Evolutionary conservation across 2,113 vertebrate genomes (phyloP), one percentile per base, ranked within the genome.

Genomic region (Malaclemys terrapin): DNA sequence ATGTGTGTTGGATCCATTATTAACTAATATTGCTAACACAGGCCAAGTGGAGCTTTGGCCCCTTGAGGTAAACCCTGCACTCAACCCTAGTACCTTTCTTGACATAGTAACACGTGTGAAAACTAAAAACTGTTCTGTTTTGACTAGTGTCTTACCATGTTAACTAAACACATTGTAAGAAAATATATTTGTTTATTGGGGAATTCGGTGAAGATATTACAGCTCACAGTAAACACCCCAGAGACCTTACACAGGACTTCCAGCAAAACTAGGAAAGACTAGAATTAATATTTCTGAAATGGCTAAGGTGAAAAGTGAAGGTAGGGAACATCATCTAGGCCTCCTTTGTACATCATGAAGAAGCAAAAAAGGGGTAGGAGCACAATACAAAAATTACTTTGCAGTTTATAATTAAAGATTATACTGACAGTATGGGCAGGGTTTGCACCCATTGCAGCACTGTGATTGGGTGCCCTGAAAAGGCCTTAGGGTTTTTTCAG

Each of bases 281-380:
- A 42, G 9, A 82, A 2, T 47, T 82, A n/a, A 27, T 1, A 0
- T 62, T 54, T 20, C 1, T 49, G 1, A 17, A 38, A 6, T 75
- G 76, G 17, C 14, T 13, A 7, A 62, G 56, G 4, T 4, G 10
- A 59, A 3, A 31, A 4, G 4, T 84, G 57, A 59, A 53, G 1
- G 14, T 47, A 16, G 19, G 75, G 1, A 22, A 2, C 2, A 5
- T 0, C 0, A 6, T 76, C 50, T 59, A 0, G 76, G 78, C 1
- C 4, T 59, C 0, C 0, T 72, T 84, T 22, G 1, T 56, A 7
- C 24, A 0, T 1, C 6, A 0, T 2, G 38, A 9, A 3, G 10
- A 3, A 10, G 11, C 3, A 10, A 1, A 81, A 52, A 50, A 38
- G 3, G 8, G 8, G 2, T 7, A 6, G 2, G 31, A 6, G 38